phyloP scores from a whole-genome alignment of 2,113 vertebrate genomes.

The Cepphus grylle region DNA sequence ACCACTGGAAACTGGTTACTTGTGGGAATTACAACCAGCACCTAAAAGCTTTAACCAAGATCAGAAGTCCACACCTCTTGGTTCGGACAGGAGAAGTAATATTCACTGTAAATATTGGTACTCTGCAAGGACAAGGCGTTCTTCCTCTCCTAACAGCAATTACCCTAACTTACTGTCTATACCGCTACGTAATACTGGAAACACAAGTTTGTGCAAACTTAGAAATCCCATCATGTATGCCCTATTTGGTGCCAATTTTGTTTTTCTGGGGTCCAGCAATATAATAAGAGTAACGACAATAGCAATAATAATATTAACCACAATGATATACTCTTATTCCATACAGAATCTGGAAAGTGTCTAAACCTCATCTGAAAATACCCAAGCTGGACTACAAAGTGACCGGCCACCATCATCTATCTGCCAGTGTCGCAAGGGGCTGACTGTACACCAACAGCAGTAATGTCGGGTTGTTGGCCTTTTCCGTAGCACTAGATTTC shows the following conservation, averaged over 20 bases:
- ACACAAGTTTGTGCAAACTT: neutral
- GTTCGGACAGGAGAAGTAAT: neutral
- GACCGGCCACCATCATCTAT: neutral
- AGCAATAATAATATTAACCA: neutral
- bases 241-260: neutral
- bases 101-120: neutral
- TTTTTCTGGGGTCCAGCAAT: neutral
- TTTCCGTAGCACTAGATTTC: too few species aligned
- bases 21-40: neutral
- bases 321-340: neutral
- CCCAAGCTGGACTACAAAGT: neutral
- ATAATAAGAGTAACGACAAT: neutral
- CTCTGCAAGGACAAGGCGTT: neutral
- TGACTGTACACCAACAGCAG: rapidly evolving
- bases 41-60: neutral
- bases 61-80: neutral
- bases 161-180: neutral
- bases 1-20: neutral
- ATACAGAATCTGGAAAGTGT: neutral
- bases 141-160: neutral
- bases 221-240: neutral
- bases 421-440: too few species aligned
- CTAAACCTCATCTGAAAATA: neutral
- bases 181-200: neutral
- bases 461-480: rapidly evolving